These are phyloP conservation scores for Lycocerus yunnanus DNA, from an alignment of 2,888 invertebrate genomes.

Conservation along the genomic window DNA sequence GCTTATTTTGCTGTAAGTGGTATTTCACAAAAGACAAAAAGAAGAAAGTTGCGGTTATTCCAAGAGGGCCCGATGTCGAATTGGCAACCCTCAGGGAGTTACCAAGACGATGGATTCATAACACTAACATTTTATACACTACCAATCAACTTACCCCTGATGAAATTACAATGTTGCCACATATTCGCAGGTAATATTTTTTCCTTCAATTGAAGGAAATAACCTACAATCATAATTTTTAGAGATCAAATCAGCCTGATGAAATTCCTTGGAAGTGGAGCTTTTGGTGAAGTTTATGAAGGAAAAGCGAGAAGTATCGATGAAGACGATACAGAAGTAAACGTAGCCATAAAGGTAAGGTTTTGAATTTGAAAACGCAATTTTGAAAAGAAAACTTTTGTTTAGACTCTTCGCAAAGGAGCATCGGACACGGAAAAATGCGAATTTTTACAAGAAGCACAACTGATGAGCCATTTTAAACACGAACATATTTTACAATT, in stretches of 20 bases:
- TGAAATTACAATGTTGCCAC: conserved; percentile 77
- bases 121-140: conserved; percentile 83
- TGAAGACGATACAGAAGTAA: conserved; percentile 60
- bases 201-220: not conserved
- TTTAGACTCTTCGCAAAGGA: conserved; percentile 86
- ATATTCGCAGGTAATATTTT: conserved; percentile 67
- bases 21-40: conserved; percentile 66
- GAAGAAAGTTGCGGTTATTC: conserved; percentile 54
- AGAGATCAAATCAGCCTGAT: conserved; percentile 81
- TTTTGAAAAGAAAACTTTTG: conserved; percentile 12
- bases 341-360: conserved; percentile 90
- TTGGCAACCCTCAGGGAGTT: conserved; percentile 84
- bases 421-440: conserved; percentile 88
- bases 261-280: conserved; percentile 92
- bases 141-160: conserved; percentile 57
- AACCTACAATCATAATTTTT: conserved; percentile 16
- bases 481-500: conserved; percentile 94
- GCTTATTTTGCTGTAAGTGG: conserved; percentile 58
- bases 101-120: conserved; percentile 74
- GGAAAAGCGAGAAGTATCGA: conserved; percentile 75
- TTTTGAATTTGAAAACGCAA: not conserved
- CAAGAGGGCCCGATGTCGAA: conserved; percentile 72
- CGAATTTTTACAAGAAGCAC: conserved; percentile 95
- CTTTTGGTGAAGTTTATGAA: conserved; percentile 97
- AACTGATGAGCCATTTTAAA: conserved; percentile 95